Percentiles rank a stretch among this genome's conserved stretches.
These are phyloP conservation scores for Sylvietta virens DNA, from an alignment of 2,113 vertebrate species.

Conservation along the genomic window DNA sequence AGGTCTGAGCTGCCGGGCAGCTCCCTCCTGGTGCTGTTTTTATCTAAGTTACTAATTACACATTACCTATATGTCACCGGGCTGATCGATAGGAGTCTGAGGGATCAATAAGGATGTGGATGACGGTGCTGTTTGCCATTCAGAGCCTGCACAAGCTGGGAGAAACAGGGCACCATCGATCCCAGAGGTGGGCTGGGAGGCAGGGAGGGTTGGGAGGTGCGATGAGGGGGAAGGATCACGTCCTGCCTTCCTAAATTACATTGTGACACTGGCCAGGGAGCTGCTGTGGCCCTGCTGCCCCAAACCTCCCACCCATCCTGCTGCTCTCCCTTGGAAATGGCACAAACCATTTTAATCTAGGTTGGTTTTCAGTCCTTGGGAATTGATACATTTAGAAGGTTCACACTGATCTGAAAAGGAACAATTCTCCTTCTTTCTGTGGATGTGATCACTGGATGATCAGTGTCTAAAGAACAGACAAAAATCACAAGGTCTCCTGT, in stretches of 20 bases:
- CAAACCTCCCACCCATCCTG: not conserved
- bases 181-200: not conserved
- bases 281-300: not conserved
- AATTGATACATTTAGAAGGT: not conserved
- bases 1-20: not conserved
- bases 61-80: conserved; percentile 10
- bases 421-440: not conserved
- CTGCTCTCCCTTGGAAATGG: not conserved
- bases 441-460: not conserved
- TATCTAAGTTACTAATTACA: conserved; percentile 41
- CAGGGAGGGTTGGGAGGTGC: not conserved
- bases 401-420: not conserved
- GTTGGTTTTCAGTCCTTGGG: not conserved
- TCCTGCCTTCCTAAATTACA: not conserved
- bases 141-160: not conserved
- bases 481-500: not conserved
- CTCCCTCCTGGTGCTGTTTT: not conserved
- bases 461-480: not conserved
- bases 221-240: not conserved
- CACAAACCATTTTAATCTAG: not conserved
- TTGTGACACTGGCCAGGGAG: not conserved
- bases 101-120: not conserved
- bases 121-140: not conserved
- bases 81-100: not conserved
- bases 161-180: not conserved